Evolutionary conservation across 2,113 vertebrate species (phyloP).

Genomic region (Charina bottae): DNA sequence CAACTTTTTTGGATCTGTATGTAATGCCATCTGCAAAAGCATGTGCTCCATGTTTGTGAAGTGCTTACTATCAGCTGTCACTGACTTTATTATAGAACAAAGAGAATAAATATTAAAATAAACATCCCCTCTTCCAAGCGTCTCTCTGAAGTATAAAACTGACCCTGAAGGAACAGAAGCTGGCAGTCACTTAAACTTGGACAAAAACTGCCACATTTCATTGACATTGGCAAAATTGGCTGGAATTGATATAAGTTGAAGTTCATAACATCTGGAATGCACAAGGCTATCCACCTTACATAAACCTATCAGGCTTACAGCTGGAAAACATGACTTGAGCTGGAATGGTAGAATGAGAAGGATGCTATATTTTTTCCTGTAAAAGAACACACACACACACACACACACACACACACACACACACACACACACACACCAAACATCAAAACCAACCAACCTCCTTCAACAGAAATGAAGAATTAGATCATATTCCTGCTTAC

Average conservation of each 20-base stretch:
- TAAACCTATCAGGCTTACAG: not conserved
- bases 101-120: not conserved
- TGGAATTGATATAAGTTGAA: not conserved
- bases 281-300: not conserved
- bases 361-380: not conserved
- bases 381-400: not conserved
- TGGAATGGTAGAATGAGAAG: not conserved
- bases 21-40: not conserved
- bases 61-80: not conserved
- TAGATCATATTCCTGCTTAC: not conserved
- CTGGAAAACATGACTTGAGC: not conserved
- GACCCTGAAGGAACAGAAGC: not conserved
- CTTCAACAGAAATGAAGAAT: not conserved
- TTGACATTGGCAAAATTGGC: not conserved
- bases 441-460: not conserved
- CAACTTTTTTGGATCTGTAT: not conserved
- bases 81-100: not conserved
- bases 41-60: not conserved
- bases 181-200: not conserved
- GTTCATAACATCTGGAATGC: not conserved
- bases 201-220: not conserved
- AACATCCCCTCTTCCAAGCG: not conserved
- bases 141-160: not conserved
- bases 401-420: not conserved
- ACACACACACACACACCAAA: not conserved